Evolutionary conservation across 2,888 invertebrate species (phyloP).

Genomic region (Geophilus truncorum): DNA sequence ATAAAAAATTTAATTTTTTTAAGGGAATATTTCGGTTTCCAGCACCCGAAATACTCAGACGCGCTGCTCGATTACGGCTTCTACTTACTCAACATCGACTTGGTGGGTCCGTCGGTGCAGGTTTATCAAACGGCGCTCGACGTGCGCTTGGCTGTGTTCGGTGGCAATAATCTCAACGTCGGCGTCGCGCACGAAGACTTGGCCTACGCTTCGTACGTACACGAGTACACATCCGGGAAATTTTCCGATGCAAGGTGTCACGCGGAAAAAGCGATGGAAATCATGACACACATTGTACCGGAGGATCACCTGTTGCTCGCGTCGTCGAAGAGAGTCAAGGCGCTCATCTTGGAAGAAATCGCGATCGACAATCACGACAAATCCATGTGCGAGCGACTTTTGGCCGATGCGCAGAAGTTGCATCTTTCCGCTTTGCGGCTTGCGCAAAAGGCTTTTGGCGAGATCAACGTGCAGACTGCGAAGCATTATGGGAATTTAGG

Average conservation of each 20-base stretch:
- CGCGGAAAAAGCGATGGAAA: conserved; percentile 73
- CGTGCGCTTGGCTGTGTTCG: conserved; percentile 71
- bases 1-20: neutral
- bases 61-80: conserved; percentile 84
- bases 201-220: conserved; percentile 86
- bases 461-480: conserved; percentile 89
- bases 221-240: conserved; percentile 82
- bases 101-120: conserved; percentile 73
- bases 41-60: conserved; percentile 79
- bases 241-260: conserved; percentile 78
- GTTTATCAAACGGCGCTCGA: conserved; percentile 66
- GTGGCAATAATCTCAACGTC: conserved; percentile 76
- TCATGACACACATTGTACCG: conserved; percentile 73
- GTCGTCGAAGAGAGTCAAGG: conserved; percentile 85
- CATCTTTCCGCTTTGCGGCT: conserved; percentile 76
- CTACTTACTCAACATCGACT: conserved; percentile 82
- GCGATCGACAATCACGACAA: conserved; percentile 67
- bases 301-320: conserved; percentile 77
- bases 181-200: conserved; percentile 87
- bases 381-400: conserved; percentile 55
- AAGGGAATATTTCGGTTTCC: conserved; percentile 52
- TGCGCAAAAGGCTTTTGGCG: conserved; percentile 78
- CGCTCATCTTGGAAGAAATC: conserved; percentile 86
- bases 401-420: conserved; percentile 73
- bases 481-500: conserved; percentile 95